Evolutionary conservation across 2,888 invertebrate species (phyloP), one percentile per base, ranked within the genome.

Genomic region (Drosophila picticornis): DNA sequence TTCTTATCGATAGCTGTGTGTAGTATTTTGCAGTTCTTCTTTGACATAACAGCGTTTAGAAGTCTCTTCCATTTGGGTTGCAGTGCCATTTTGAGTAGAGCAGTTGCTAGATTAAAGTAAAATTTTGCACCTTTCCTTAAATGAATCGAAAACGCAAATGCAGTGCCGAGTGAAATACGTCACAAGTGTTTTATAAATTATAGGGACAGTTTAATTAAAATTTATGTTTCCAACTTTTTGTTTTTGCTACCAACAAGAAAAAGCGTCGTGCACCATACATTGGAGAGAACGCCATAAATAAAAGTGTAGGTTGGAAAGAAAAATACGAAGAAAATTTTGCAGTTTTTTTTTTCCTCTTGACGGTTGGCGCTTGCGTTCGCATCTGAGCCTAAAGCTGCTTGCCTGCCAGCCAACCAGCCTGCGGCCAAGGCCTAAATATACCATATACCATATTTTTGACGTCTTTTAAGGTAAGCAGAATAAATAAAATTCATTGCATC

Each of bases 291-390:
- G 72, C 80, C 80, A 75, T 74, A 80, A 75, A 75, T 82, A 79
- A 75, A 78, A 67, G 81, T 81, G 88, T 83, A 88, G 80, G 83
- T 85, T 88, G 83, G 75, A 77, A 79, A 82, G 79, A 75, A 65
- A 67, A 69, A 64, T 40, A 75, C 32, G 63, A 78, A 72, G 55
- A 77, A 75, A 74, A 69, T 65, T 65, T 77, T 68, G 71, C 75
- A 68, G 60, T 40, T 61, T 70, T 72, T 71, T 77, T 71, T 62
- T 75, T 73, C 62, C 77, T 72, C 40, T 77, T 61, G 50, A 55
- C 68, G 43, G 57, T 78, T 73, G 76, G 77, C 72, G 76, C 63
- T 80, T 76, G 80, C 60, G 64, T 80, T 66, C 70, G 64, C 50
- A 58, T 66, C 46, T n/a, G 55, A 53, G 80, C 65, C 59, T 51